Conservation (phyloP, 2,113 vertebrate genomes). For the Procavia capensis region DNA sequence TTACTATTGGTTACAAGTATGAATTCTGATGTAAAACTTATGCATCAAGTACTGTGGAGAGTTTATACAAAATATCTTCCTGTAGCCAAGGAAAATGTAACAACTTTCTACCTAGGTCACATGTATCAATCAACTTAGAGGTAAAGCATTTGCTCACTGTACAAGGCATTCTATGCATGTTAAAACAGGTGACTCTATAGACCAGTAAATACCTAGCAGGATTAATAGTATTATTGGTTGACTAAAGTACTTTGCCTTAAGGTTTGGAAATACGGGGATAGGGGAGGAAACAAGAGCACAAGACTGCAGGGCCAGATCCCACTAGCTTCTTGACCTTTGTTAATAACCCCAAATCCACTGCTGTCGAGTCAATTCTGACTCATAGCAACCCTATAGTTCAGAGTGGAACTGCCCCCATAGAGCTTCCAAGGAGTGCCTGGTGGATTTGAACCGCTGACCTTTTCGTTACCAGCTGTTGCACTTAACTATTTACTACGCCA, state of each 20-base stretch:
- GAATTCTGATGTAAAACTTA: slow-evolving; percentile 20
- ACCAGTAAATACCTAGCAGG: neutral
- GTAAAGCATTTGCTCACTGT: neutral
- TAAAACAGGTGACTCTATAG: neutral
- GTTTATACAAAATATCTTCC: slow-evolving; percentile 21
- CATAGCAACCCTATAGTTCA: too few relatives aligned
- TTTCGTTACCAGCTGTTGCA: too few relatives aligned
- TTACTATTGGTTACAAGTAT: neutral
- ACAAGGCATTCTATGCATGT: neutral
- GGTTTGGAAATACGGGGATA: neutral
- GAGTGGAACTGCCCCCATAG: too few relatives aligned
- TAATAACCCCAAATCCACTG: too few relatives aligned
- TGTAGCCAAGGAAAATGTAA: neutral
- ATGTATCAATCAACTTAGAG: neutral
- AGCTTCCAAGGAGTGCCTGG: too few relatives aligned
- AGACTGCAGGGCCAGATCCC: neutral
- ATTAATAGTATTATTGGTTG: neutral
- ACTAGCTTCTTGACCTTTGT: neutral
- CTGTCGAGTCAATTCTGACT: too few relatives aligned
- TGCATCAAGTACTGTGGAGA: neutral
- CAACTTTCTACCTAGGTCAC: neutral
- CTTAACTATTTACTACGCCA: too few relatives aligned
- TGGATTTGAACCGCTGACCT: too few relatives aligned
- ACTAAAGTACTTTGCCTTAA: neutral
- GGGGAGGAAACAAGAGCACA: neutral